phyloP scores from a whole-genome alignment of 2,113 vertebrate species.

The Triplophysa siluroides region DNA sequence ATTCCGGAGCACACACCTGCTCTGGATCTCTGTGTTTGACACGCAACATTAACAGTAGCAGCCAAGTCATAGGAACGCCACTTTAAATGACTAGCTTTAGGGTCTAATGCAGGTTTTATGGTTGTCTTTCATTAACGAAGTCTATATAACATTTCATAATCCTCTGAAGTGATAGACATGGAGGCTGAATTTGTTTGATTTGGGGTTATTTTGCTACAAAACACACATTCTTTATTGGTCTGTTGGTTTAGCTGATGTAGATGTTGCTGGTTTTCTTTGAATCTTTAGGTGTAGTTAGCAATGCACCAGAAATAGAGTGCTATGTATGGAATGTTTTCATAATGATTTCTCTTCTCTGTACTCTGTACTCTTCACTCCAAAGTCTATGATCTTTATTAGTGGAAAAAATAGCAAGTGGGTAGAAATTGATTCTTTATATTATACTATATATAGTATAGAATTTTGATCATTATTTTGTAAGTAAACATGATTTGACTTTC shows the following conservation, averaged over 20 bases:
- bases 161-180: background rate
- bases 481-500: too few relatives aligned
- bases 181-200: background rate
- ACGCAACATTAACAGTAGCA: background rate
- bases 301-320: background rate
- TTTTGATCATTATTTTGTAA: too few relatives aligned
- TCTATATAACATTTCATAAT: background rate
- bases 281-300: background rate
- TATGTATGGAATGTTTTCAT: background rate
- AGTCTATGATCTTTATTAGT: background rate
- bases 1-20: background rate
- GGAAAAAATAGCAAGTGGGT: background rate
- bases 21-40: background rate
- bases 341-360: background rate
- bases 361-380: too few relatives aligned
- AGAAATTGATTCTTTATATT: background rate
- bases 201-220: background rate
- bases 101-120: background rate
- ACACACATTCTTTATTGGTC: background rate
- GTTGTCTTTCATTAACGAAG: background rate
- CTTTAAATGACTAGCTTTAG: background rate
- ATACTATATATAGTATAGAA: too few relatives aligned
- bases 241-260: background rate
- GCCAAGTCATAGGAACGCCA: background rate
- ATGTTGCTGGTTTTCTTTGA: background rate